Evolutionary conservation across 2,113 vertebrate species (phyloP).

Genomic region (Lagopus leucura): DNA sequence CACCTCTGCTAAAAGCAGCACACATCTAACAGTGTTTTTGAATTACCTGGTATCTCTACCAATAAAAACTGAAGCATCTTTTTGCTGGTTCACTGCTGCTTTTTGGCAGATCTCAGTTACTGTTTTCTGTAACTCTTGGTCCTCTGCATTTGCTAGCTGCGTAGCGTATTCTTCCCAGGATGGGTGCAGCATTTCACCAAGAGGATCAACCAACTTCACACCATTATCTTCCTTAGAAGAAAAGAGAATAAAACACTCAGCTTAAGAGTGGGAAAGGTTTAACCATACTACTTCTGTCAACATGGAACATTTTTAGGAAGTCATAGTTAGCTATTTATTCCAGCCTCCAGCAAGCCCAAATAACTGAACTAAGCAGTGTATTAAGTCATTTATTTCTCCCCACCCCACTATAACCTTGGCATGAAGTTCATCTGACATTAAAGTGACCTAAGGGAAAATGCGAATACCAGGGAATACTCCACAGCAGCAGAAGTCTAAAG

Average conservation of each 20-base stretch:
- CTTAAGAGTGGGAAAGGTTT: background rate
- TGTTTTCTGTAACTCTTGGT: slow-evolving; percentile 75
- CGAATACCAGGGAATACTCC: background rate
- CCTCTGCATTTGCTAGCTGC: slow-evolving; percentile 88
- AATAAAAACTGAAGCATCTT: slow-evolving; percentile 82
- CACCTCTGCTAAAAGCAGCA: background rate
- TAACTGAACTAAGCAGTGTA: background rate
- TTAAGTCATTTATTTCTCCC: background rate
- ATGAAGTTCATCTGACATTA: background rate
- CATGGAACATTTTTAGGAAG: background rate
- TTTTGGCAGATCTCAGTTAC: slow-evolving; percentile 83
- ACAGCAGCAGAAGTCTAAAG: background rate
- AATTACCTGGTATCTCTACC: slow-evolving; percentile 95
- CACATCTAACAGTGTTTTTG: background rate
- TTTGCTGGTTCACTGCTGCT: slow-evolving; percentile 82
- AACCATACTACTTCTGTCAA: background rate
- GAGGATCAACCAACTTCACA: slow-evolving; percentile 92
- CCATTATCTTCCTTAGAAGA: slow-evolving; percentile 92
- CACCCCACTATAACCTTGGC: background rate
- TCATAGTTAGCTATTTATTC: background rate
- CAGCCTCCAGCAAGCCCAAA: background rate
- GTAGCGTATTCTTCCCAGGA: slow-evolving; percentile 93
- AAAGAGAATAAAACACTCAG: background rate
- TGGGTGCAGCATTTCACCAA: slow-evolving; percentile 93
- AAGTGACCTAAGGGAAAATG: background rate